These are phyloP conservation scores for Knipowitschia caucasica DNA, from an alignment of 2,797 vertebrate species.

Conservation along the genomic window DNA sequence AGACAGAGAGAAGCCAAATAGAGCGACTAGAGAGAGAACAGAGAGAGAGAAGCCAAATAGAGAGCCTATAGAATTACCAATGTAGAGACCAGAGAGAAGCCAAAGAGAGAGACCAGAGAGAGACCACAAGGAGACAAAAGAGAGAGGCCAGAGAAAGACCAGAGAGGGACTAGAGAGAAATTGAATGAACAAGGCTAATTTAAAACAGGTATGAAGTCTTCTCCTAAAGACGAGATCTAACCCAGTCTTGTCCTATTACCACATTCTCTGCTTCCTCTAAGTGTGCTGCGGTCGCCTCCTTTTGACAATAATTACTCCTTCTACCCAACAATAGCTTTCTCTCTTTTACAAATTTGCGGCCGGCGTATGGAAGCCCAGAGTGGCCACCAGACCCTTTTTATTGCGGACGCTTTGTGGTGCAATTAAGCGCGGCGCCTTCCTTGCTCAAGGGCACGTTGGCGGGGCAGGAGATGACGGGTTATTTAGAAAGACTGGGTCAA, in stretches of 20 bases:
- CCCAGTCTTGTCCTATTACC: background rate
- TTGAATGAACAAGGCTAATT: too few species aligned
- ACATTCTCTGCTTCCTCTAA: constrained; percentile 8
- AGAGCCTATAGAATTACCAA: too few species aligned
- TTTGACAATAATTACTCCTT: constrained; percentile 2
- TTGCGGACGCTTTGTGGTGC: background rate
- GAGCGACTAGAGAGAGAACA: too few species aligned
- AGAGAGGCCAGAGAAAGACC: too few species aligned
- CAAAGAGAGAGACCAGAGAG: too few species aligned
- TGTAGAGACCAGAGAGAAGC: too few species aligned
- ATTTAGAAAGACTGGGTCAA: constrained; percentile 17
- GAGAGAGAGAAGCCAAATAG: too few species aligned
- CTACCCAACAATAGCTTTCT: background rate
- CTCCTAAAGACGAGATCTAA: too few species aligned
- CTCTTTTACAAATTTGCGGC: constrained; percentile 17
- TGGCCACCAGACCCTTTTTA: constrained; percentile 10
- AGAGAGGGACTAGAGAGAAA: too few species aligned
- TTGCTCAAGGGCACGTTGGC: constrained; percentile 44
- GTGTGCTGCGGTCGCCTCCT: constrained; percentile 20
- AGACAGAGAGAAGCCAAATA: too few species aligned
- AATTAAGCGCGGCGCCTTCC: constrained; percentile 14
- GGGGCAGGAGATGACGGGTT: background rate
- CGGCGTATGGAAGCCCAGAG: constrained; percentile 10
- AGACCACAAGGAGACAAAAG: too few species aligned
- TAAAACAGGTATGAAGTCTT: too few species aligned